phyloP scores from a whole-genome alignment of 2,797 vertebrate genomes.

The Lepus oiostolus region DNA sequence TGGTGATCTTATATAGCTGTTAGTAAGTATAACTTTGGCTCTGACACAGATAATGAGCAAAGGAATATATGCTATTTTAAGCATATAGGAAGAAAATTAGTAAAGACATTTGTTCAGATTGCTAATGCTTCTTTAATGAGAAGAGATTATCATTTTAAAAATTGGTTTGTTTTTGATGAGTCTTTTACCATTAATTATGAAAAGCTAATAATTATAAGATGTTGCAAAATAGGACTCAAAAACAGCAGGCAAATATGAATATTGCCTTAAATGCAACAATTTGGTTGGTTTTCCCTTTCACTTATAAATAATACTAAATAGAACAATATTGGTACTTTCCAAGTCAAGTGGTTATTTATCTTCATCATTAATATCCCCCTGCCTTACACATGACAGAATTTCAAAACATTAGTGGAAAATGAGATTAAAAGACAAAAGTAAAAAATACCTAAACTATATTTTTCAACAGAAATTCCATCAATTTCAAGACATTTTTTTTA shows the following conservation, averaged over 20 bases:
- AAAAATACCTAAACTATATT: too few species aligned
- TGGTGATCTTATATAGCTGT: not conserved
- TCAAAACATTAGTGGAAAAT: too few species aligned
- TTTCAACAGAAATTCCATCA: too few species aligned
- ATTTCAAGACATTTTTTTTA: too few species aligned
- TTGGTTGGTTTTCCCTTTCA: not conserved
- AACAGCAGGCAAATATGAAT: not conserved
- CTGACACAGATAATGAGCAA: not conserved
- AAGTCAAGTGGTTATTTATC: not conserved
- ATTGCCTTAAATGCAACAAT: not conserved
- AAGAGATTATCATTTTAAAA: not conserved
- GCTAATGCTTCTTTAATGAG: not conserved
- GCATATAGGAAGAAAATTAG: not conserved
- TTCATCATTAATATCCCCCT: not conserved
- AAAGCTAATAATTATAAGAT: not conserved
- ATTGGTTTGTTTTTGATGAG: not conserved
- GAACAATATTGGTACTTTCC: not conserved
- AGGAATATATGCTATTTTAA: not conserved
- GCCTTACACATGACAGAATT: not conserved
- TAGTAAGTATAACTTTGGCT: not conserved
- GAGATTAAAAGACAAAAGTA: too few species aligned
- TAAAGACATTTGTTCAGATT: not conserved
- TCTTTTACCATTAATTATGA: slow-evolving; percentile 20
- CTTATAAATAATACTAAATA: not conserved
- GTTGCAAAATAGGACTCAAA: not conserved